phyloP scores from a whole-genome alignment of 2,888 invertebrate species.

The Nomada ferruginata region DNA sequence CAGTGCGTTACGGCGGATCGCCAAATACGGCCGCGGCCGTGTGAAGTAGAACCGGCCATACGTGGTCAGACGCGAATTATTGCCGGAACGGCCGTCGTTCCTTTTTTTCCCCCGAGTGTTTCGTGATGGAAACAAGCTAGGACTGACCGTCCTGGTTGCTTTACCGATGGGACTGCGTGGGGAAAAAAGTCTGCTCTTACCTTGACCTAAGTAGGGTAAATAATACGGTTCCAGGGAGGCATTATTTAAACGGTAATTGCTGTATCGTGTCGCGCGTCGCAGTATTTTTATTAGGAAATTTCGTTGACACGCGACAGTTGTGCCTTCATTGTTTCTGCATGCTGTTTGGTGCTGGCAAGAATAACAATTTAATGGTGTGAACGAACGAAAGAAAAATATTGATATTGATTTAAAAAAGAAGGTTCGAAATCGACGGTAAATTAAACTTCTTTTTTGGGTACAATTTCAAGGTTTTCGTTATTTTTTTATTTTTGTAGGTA shows the following conservation, averaged over 20 bases:
- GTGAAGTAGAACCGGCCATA: conserved; percentile 18
- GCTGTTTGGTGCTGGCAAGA: too few relatives aligned
- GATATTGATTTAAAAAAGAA: background rate
- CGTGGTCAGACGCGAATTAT: conserved; percentile 30
- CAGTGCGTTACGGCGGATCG: conserved; percentile 3
- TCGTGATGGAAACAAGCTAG: conserved; percentile 16
- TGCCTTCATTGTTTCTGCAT: too few relatives aligned
- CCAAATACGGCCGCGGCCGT: conserved; percentile 7
- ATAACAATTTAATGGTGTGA: too few relatives aligned
- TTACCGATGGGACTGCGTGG: background rate
- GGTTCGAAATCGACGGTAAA: background rate
- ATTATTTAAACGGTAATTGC: conserved; percentile 23
- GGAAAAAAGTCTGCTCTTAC: conserved; percentile 16
- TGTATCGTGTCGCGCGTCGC: conserved; percentile 3
- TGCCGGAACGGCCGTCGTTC: background rate
- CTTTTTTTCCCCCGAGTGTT: conserved; percentile 28
- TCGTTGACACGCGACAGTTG: too few relatives aligned
- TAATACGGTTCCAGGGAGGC: conserved; percentile 12
- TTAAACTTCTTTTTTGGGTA: background rate
- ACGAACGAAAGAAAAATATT: too few relatives aligned
- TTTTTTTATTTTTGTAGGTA: conserved; percentile 87
- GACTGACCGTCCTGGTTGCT: background rate
- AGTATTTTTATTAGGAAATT: conserved; percentile 16
- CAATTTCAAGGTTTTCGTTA: background rate
- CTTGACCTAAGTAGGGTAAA: conserved; percentile 44